Percentiles rank a stretch among this genome's conserved stretches.
These are phyloP conservation scores for Amphiura filiformis DNA, from an alignment of 35 echinoderm and acorn worm species.

Conservation along the genomic window DNA sequence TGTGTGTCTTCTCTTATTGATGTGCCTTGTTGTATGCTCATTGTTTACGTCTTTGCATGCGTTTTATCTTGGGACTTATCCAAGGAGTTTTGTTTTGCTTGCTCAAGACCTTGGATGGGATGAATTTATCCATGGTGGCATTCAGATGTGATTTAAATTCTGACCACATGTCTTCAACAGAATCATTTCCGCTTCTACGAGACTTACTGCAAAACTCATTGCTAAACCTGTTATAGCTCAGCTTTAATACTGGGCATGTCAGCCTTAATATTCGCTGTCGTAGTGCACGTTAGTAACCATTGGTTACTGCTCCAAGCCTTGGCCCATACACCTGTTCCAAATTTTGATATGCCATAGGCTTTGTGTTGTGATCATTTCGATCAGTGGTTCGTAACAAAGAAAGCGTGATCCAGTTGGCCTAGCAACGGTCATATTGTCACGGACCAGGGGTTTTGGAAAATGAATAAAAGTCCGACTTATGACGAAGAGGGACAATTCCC, in stretches of 20 bases:
- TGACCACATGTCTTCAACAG: constrained; percentile 14
- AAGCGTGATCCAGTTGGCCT: no score
- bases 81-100: constrained; percentile 1
- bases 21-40: background rate
- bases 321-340: no score
- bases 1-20: constrained; percentile 26
- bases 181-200: background rate
- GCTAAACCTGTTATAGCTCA: background rate
- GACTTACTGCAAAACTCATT: background rate
- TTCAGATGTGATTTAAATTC: background rate
- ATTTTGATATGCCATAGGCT: no score
- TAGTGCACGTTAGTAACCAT: no score
- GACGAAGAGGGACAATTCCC: no score
- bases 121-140: background rate
- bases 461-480: no score
- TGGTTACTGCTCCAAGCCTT: no score
- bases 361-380: no score
- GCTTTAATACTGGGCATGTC: background rate
- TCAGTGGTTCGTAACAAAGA: no score
- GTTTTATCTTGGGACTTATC: background rate
- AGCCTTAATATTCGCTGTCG: constrained; percentile 24
- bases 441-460: no score
- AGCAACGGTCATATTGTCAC: no score
- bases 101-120: background rate
- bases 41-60: background rate